Conservation (phyloP, 2,888 invertebrate species). For the Caenorhabditis sp. region DNA sequence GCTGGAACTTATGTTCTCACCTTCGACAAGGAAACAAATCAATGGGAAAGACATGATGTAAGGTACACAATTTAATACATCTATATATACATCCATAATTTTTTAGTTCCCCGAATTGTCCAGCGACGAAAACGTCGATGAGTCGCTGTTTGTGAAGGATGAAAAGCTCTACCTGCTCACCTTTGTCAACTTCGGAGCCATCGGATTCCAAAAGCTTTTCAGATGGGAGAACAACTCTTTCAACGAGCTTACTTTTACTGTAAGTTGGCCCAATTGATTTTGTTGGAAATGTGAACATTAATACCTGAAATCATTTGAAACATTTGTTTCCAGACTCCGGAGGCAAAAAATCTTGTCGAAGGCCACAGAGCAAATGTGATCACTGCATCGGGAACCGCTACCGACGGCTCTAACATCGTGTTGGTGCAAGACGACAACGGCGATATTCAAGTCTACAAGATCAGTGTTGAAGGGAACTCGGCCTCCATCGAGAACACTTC, state of each 20-base stretch:
- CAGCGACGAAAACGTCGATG: slow-evolving; percentile 69
- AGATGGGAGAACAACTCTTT: slow-evolving; percentile 69
- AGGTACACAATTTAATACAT: neutral
- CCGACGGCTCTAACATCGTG: slow-evolving; percentile 26
- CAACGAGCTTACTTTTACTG: slow-evolving; percentile 54
- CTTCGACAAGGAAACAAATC: slow-evolving; percentile 58
- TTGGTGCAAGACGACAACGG: slow-evolving; percentile 27
- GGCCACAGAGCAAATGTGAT: slow-evolving; percentile 16
- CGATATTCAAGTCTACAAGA: slow-evolving; percentile 7
- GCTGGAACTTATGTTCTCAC: slow-evolving; percentile 69
- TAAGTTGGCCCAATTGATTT: no score
- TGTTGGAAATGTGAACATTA: no score
- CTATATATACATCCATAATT: no score
- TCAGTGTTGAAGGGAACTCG: slow-evolving; percentile 3
- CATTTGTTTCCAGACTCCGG: slow-evolving; percentile 27
- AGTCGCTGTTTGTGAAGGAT: slow-evolving; percentile 65
- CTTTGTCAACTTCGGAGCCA: slow-evolving; percentile 62
- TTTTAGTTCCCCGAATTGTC: slow-evolving; percentile 63
- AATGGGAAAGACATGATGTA: slow-evolving; percentile 66
- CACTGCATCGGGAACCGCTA: slow-evolving; percentile 6
- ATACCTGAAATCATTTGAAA: neutral
- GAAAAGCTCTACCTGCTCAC: slow-evolving; percentile 65
- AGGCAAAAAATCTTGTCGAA: neutral
- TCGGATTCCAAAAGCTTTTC: slow-evolving; percentile 57
- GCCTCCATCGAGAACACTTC: slow-evolving; percentile 1